Base-by-base conservation (phyloP, 2,888 invertebrate genomes). In the Drosophila neonasuta region DNA sequence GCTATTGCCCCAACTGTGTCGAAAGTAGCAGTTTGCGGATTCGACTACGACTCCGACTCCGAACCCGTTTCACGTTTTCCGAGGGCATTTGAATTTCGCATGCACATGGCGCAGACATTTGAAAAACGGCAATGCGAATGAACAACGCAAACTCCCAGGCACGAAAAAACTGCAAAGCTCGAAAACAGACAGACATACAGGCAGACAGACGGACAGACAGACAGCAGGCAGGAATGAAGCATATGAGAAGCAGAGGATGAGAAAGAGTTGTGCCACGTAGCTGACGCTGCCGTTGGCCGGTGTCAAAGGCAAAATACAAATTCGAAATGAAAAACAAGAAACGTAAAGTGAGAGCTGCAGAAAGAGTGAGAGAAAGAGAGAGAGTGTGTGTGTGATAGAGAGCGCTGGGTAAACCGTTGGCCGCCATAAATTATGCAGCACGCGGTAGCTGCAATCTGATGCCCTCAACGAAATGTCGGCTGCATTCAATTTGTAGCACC, bases 401-500 rank as follows among this genome's bases (percentile, higher is more conserved):
- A 36, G 36, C 29, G 36, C 15, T 45, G 45, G 36, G 30, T 44
- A 68, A 65, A 62, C 50, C 55, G 69, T 61, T 66, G 84, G 64
- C 49, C 65, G 63, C 75, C 79, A 86, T 86, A 83, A 83, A 83
- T 86, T 83, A 83, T 83, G 82, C 86, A 86, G 73, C 73, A 83
- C 83, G 86, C 82, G 86, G 81, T 80, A 69, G 80, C 83, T 77
- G 86, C 86, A 83, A 83, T 82, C 86, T 85, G 82, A 82, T 82
- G 80, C 86, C 80, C 80, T 59, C 61, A 56, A 68, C 73, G 56
- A 71, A 65, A 79, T 71, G 71, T 71, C 74, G 71, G 59, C 74
- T 71, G 80, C 81, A 78, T 81, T 81, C 81, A 81, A 81, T 81
- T 81, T 80, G 74, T 66, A 55, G 44, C 54, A 55, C 44, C 20